These are phyloP conservation scores for Holothuria scabra DNA, from an alignment of 53 echinoderm and acorn worm genomes.

Conservation along the genomic window DNA sequence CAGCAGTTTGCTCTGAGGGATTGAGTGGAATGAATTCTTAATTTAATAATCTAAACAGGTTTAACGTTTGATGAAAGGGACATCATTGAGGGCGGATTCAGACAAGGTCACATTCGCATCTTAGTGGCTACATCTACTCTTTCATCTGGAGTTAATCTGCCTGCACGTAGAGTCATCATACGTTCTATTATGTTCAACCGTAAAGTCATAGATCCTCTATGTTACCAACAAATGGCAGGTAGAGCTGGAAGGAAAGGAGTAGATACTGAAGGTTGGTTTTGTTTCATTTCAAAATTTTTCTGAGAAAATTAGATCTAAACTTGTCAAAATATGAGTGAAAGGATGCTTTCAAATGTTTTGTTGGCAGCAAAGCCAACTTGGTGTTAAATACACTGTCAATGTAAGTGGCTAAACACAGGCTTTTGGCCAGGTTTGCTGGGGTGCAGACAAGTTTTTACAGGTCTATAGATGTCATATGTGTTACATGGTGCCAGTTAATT, in stretches of 20 bases:
- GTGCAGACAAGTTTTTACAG: too few relatives aligned
- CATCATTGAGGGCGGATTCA: slow-evolving; percentile 96
- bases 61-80: slow-evolving; percentile 96
- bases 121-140: slow-evolving; percentile 97
- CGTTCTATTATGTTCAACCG: slow-evolving; percentile 93
- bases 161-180: slow-evolving; percentile 95
- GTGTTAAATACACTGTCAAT: too few relatives aligned
- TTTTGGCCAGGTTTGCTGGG: too few relatives aligned
- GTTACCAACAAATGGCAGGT: slow-evolving; percentile 94
- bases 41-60: slow-evolving; percentile 43
- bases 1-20: neutral
- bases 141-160: slow-evolving; percentile 98
- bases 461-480: too few relatives aligned
- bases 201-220: slow-evolving; percentile 88
- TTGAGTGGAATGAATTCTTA: neutral
- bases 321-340: too few relatives aligned
- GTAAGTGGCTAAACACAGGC: too few relatives aligned
- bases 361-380: too few relatives aligned
- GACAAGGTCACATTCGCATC: slow-evolving; percentile 80
- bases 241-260: slow-evolving; percentile 97
- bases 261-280: slow-evolving; percentile 68
- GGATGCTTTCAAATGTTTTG: too few relatives aligned
- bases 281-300: neutral
- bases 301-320: neutral
- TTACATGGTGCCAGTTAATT: too few relatives aligned